A percentile compares a stretch with the other conserved stretches of the same genome.
phyloP scores from a whole-genome alignment of 35 echinoderm and acorn worm species.

The Ophiothrix spiculata region DNA sequence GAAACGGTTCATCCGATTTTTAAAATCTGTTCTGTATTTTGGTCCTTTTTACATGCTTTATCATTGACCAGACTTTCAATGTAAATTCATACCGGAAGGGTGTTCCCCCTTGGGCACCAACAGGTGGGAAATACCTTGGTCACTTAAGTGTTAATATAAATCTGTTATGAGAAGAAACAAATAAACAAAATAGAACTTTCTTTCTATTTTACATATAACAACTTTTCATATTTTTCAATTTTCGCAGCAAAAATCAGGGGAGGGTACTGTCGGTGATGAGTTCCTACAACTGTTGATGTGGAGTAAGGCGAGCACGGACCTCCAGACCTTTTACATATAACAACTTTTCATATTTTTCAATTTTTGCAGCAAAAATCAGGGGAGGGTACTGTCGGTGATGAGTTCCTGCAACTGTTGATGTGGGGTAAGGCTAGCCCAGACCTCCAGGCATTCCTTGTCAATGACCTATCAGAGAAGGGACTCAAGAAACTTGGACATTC shows the following conservation, averaged over 20 bases:
- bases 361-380: constrained; percentile 64
- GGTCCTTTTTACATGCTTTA: too few species aligned
- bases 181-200: too few species aligned
- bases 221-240: not conserved
- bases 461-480: constrained; percentile 95
- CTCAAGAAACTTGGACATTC: constrained; percentile 94
- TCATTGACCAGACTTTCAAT: too few species aligned
- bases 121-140: too few species aligned
- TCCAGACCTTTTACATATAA: constrained; percentile 95
- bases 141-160: too few species aligned
- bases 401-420: constrained; percentile 88
- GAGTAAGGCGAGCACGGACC: constrained; percentile 82
- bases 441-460: constrained; percentile 86
- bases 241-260: constrained; percentile 66
- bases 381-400: constrained; percentile 81
- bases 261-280: constrained; percentile 86
- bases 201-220: too few species aligned
- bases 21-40: too few species aligned
- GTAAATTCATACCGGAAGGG: too few species aligned
- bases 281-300: constrained; percentile 92
- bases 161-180: too few species aligned
- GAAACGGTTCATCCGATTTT: too few species aligned
- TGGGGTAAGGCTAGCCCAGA: constrained; percentile 92
- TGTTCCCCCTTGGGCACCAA: too few species aligned
- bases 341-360: not conserved